Percentiles rank a stretch among this genome's conserved stretches.
These are phyloP conservation scores for Gymnorhina tibicen DNA, from an alignment of 2,113 vertebrate genomes.

Conservation along the genomic window DNA sequence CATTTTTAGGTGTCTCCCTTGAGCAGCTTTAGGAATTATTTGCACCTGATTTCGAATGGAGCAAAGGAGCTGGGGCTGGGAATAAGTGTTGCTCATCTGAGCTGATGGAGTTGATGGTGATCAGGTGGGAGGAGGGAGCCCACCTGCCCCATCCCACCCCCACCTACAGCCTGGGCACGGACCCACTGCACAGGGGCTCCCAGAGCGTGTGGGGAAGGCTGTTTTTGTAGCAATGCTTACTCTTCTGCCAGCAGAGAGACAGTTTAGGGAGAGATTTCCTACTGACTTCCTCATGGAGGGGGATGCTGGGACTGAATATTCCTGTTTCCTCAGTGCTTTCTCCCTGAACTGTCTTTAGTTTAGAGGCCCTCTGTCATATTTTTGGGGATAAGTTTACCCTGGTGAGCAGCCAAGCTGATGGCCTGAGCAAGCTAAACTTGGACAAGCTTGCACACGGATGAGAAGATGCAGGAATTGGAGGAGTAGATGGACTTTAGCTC, in stretches of 20 bases:
- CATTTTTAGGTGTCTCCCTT: not conserved
- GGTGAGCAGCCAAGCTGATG: not conserved
- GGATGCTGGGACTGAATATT: not conserved
- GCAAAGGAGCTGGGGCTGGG: not conserved
- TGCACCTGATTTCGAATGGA: not conserved
- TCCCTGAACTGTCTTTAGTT: not conserved
- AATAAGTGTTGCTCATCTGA: rapidly evolving
- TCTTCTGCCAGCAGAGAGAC: rapidly evolving
- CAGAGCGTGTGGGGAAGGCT: rapidly evolving
- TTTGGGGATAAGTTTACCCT: not conserved
- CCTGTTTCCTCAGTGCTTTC: not conserved
- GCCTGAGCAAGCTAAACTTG: not conserved
- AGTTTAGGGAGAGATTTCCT: not conserved
- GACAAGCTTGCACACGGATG: not conserved
- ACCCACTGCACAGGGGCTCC: too few relatives aligned
- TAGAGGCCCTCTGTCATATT: not conserved
- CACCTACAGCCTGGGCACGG: too few relatives aligned
- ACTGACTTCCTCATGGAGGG: not conserved
- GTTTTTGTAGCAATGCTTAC: not conserved
- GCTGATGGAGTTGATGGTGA: rapidly evolving
- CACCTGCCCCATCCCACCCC: not conserved
- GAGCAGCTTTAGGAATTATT: not conserved
- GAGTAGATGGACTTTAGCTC: not conserved
- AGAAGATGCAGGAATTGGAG: not conserved
- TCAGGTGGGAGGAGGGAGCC: not conserved